Conservation (phyloP, 2,888 invertebrate species). For the Pasiphila rectangulata region DNA sequence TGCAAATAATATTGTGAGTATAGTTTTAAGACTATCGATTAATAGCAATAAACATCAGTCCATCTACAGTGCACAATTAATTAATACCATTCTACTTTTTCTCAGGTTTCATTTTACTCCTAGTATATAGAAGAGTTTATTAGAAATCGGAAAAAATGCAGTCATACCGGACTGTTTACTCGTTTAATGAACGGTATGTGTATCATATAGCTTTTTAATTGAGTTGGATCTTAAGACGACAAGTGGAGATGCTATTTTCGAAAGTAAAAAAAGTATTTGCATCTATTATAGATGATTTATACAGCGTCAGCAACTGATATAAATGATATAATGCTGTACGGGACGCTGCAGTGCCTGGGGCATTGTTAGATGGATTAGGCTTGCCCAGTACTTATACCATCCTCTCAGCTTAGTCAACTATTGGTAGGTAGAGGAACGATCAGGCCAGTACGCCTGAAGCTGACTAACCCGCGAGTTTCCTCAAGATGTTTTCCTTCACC, state of each 20-base stretch:
- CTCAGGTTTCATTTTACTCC: constrained; percentile 14
- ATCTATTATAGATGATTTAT: not conserved
- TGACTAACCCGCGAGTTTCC: too few species aligned
- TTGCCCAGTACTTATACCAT: too few species aligned
- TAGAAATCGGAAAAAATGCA: constrained; percentile 29
- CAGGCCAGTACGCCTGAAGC: too few species aligned
- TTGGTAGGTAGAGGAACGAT: too few species aligned
- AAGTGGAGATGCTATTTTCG: not conserved
- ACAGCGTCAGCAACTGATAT: too few species aligned
- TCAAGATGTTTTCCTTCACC: too few species aligned
- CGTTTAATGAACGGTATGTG: not conserved
- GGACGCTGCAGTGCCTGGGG: too few species aligned
- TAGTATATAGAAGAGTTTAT: constrained; percentile 21
- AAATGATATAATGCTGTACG: too few species aligned
- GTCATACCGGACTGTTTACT: constrained; percentile 9
- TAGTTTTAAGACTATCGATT: too few species aligned
- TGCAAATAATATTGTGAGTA: too few species aligned
- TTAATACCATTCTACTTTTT: constrained; percentile 12
- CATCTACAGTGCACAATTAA: not conserved
- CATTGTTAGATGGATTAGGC: too few species aligned
- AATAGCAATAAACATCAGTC: not conserved
- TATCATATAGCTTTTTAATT: not conserved
- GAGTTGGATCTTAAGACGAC: not conserved
- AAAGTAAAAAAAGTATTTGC: not conserved
- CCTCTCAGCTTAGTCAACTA: too few species aligned